Evolutionary conservation across 1,140 invertebrate species (phyloP).

Genomic region (Gonioctena quinquepunctata): DNA sequence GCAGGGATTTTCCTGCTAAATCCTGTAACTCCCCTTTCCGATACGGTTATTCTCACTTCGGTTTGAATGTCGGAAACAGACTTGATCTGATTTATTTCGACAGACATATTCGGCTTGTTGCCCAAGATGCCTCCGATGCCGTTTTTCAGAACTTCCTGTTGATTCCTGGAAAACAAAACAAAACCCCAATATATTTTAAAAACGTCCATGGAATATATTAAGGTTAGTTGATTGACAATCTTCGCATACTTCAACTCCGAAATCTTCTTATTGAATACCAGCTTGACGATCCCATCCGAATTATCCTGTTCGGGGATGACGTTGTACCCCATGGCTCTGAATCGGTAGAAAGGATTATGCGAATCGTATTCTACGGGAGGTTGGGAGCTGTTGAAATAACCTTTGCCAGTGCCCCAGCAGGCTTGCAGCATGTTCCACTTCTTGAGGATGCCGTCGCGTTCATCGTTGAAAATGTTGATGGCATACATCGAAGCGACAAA

Average conservation of each 20-base stretch:
- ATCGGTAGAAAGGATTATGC: slow-evolving; percentile 88
- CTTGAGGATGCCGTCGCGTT: slow-evolving; percentile 86
- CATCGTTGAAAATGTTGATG: slow-evolving; percentile 88
- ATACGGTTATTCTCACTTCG: slow-evolving; percentile 72
- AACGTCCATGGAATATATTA: too few species aligned
- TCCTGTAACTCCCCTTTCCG: slow-evolving; percentile 73
- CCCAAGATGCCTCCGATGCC: slow-evolving; percentile 73
- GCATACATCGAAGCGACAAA: slow-evolving; percentile 50
- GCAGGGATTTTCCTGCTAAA: slow-evolving; percentile 73
- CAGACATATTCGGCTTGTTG: slow-evolving; percentile 79
- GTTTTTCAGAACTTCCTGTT: slow-evolving; percentile 73
- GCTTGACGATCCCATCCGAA: slow-evolving; percentile 83
- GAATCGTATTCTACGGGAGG: slow-evolving; percentile 82
- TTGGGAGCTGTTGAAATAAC: slow-evolving; percentile 75
- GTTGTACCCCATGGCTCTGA: slow-evolving; percentile 91
- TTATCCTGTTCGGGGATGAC: slow-evolving; percentile 80
- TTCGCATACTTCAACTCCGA: slow-evolving; percentile 70
- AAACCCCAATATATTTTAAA: too few species aligned
- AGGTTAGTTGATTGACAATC: too few species aligned
- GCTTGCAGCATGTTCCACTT: slow-evolving; percentile 95
- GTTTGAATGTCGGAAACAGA: slow-evolving; percentile 74
- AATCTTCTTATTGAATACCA: slow-evolving; percentile 81
- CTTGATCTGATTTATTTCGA: slow-evolving; percentile 78
- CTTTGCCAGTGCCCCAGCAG: slow-evolving; percentile 81
- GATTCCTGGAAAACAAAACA: slow-evolving; percentile 58